Base-by-base conservation (phyloP, 2,888 invertebrate species). In the Muschampia plurimacula region DNA sequence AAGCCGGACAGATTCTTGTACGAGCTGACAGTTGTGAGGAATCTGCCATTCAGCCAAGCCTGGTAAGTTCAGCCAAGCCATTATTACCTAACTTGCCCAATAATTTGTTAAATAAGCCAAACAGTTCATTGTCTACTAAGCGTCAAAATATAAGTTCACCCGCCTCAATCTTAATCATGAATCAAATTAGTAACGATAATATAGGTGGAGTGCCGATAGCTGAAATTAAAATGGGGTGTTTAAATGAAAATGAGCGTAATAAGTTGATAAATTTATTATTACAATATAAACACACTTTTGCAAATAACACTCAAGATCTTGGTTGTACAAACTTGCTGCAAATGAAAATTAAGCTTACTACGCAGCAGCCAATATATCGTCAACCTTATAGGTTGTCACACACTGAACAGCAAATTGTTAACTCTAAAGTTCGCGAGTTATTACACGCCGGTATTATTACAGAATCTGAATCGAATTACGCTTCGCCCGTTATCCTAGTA, bases 271-370 rank as follows among this genome's bases (percentile, higher is more conserved):
- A 5, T 72, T 74, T 77, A 73, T 75, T 77, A 52, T 8, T 15
- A 1, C 22, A 72, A 0, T 75, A 74, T 59, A 75, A 67, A 55
- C 66, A 74, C 46, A 73, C 76, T 69, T 79, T 81, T 74, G 77
- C 78, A 2, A 65, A 49, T 13, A 72, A 63, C 59, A 78, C 77
- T 32, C 28, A 72, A 39, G 79, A 78, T 12, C 44, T 80, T 44
- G 79, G 79, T 0, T 79, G 77, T 62, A 76, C 79, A 32, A 69
- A 76, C 70, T 75, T 78, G 72, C 46, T 74, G 10, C 69, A 79
- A 32, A 80, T 80, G 78, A 67, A 73, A 36, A 80, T 80, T n/a
- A 77, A 74, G 8, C 70, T 78, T 6, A 79, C 49, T 0, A 75
- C 10, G 9, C 65, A 78, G 15, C 67, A 78, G n/a, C 77, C 78